Conservation (phyloP, 2,797 vertebrate species). For the Molossus molossus region DNA sequence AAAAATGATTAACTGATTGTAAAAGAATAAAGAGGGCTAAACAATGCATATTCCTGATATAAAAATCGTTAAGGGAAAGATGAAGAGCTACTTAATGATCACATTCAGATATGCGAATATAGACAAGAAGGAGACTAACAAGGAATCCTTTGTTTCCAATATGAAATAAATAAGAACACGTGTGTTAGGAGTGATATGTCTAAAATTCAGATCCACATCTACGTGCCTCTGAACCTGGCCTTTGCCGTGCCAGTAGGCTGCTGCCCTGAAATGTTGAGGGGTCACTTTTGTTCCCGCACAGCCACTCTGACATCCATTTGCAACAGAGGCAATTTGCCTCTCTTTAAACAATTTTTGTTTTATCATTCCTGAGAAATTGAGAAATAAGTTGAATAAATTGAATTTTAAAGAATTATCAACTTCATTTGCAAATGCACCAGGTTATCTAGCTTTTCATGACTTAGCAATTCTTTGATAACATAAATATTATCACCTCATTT, state of each 20-base stretch:
- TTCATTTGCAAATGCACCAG: background rate
- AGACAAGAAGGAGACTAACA: background rate
- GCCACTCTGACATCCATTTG: background rate
- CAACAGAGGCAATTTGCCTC: background rate
- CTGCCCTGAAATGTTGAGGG: background rate
- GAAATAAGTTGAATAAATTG: background rate
- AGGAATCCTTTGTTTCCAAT: background rate
- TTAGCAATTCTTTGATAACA: background rate
- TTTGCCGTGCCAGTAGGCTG: background rate
- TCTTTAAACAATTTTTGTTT: background rate
- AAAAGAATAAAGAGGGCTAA: background rate
- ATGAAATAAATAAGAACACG: background rate
- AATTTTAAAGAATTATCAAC: conserved; percentile 26
- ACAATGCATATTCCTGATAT: background rate
- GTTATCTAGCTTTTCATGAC: background rate
- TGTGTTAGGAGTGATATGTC: background rate
- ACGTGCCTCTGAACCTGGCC: background rate
- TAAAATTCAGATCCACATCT: background rate
- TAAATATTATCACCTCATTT: background rate
- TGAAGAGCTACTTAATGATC: background rate
- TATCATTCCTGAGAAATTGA: background rate
- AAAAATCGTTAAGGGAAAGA: background rate
- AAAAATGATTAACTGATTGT: background rate
- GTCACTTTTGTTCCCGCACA: background rate
- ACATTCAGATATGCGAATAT: background rate